Evolutionary conservation across 1,140 invertebrate genomes (phyloP), one percentile per base, ranked within the genome.

Genomic region (Elysia chlorotica): DNA sequence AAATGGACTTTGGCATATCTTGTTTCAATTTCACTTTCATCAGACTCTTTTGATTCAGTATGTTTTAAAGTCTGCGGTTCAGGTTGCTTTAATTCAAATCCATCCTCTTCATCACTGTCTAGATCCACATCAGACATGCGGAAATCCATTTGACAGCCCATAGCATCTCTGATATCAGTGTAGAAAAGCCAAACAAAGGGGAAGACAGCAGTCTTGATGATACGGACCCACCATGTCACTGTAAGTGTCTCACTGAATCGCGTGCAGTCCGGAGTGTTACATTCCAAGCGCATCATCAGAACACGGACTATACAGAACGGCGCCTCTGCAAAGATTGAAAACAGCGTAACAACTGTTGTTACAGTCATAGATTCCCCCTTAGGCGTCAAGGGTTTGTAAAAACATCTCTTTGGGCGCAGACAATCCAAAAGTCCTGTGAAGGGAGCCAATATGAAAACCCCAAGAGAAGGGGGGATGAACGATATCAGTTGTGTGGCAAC

Each of bases 221-320:
- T 61, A 23, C 74, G 65, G 17, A 78, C 28, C 74, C 75, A 78
- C 69, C 74, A 68, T 10, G 75, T 67, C 25, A 67, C 48, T 21
- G 68, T 75, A 14, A 76, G 48, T 0, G 65, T 74, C n/a, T 74
- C 37, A 36, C 61, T 57, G 31, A 75, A 72, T 31, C 71, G 65
- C 30, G 53, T 54, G 54, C 77, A 78, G 74, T 65, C 71, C 0
- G 77, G 48, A 30, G 65, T 59, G 72, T 74, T 70, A 71, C 77
- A 78, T 48, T 74, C 65, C 63, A 75, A 31, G 4, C 59, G 71
- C 71, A 74, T 71, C 25, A 74, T 71, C 28, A 78, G 69, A 36
- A 76, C 54, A 2, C 74, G 67, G n/a, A 78, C 70, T n/a, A 78
- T 68, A 61, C 75, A 78, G 68, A 71, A 78, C 17, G 77, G 77